phyloP scores from a whole-genome alignment of 2,888 invertebrate species.

The Rugalucina vietnamica region DNA sequence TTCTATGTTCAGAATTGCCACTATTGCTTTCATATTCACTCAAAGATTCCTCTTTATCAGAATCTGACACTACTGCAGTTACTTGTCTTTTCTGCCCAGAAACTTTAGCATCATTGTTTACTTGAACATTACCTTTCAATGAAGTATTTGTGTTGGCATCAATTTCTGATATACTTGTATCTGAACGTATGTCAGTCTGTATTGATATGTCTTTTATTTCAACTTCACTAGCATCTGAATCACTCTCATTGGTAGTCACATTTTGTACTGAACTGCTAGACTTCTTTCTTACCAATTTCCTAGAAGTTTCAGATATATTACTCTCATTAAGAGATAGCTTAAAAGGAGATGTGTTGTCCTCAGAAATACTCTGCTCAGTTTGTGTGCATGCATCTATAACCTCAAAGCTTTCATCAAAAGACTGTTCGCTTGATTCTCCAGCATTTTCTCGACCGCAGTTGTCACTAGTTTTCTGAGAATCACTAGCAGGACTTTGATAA shows the following conservation, averaged over 20 bases:
- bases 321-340: not conserved
- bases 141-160: not conserved
- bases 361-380: not conserved
- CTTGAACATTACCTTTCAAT: not conserved
- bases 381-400: not conserved
- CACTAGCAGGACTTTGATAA: no score
- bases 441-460: not conserved
- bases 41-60: no score
- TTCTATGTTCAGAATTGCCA: not conserved
- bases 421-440: not conserved
- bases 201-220: conserved; percentile 53
- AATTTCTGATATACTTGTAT: not conserved
- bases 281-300: not conserved
- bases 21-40: not conserved
- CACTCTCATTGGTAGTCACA: not conserved
- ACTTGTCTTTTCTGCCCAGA: no score
- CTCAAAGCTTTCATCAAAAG: not conserved
- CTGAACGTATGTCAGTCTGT: conserved; percentile 36
- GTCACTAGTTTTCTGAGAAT: no score
- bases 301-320: not conserved
- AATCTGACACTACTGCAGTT: no score
- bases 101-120: no score
- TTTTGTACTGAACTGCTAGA: not conserved
- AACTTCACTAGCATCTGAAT: conserved; percentile 31
- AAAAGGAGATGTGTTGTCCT: not conserved